These are phyloP conservation scores for Trematomus loennbergii DNA, from an alignment of 2,113 vertebrate species.

Conservation along the genomic window DNA sequence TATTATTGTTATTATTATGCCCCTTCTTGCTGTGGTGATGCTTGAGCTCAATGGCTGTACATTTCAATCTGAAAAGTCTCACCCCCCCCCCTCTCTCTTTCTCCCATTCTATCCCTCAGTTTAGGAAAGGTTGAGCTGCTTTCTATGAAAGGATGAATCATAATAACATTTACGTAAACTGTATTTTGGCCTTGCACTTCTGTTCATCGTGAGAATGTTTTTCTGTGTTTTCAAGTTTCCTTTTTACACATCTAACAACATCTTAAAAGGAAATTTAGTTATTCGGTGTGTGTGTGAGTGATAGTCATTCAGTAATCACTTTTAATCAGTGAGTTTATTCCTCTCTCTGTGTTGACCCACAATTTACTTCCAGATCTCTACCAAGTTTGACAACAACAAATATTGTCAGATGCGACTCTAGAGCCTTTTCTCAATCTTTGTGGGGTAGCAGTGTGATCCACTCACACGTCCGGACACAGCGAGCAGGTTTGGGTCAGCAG, in stretches of 20 bases:
- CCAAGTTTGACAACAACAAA: conserved; percentile 23
- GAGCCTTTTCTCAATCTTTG: conserved; percentile 32
- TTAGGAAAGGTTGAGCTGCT: conserved; percentile 13
- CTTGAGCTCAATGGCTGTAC: conserved; percentile 16
- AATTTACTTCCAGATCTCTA: conserved; percentile 43
- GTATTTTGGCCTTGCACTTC: neutral
- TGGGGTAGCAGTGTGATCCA: conserved; percentile 23
- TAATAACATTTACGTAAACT: neutral
- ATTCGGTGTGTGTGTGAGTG: too few relatives aligned
- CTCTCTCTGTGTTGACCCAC: conserved; percentile 21
- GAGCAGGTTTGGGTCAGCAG: conserved; percentile 69
- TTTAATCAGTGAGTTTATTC: neutral
- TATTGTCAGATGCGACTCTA: conserved; percentile 2
- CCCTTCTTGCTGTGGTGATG: conserved; percentile 30
- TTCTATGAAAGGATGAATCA: conserved; percentile 18
- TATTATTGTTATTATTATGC: too few relatives aligned
- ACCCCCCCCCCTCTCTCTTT: neutral
- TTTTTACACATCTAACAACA: neutral
- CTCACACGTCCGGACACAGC: conserved; percentile 41
- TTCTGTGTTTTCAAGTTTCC: neutral
- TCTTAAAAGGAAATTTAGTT: neutral
- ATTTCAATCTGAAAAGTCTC: conserved; percentile 36
- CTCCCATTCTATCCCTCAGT: conserved; percentile 1
- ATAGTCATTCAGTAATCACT: neutral
- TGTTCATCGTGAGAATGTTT: neutral